phyloP scores from a whole-genome alignment of 2,797 vertebrate species.

The Falco novaeseelandiae region DNA sequence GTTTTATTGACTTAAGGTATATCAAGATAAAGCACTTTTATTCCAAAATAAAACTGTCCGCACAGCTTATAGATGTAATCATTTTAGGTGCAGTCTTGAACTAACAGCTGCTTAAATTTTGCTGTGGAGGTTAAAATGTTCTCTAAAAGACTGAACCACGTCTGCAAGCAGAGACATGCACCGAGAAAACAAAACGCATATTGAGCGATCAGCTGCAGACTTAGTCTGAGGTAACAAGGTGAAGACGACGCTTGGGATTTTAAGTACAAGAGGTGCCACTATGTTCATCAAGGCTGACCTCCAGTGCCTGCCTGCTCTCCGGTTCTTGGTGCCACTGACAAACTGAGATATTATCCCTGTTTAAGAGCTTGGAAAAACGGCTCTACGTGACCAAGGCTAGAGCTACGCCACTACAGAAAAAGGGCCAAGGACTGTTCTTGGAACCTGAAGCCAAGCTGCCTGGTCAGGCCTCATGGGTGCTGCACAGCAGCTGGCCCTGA shows the following conservation, averaged over 20 bases:
- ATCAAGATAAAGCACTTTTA: conserved; percentile 60
- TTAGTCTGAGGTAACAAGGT: background rate
- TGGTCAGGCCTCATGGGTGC: background rate
- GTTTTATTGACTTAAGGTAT: conserved; percentile 54
- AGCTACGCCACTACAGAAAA: background rate
- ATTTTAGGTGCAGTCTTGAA: conserved; percentile 20
- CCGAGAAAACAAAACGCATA: background rate
- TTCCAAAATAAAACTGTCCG: conserved; percentile 63
- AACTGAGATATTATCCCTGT: background rate
- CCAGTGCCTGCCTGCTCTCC: background rate
- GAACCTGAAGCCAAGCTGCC: background rate
- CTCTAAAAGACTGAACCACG: background rate
- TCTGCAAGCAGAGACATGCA: conserved; percentile 4
- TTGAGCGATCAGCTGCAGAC: background rate
- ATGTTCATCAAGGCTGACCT: background rate
- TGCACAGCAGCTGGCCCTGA: background rate
- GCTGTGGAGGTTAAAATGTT: conserved; percentile 37
- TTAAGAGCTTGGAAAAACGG: background rate
- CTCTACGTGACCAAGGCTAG: background rate
- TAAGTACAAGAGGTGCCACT: background rate
- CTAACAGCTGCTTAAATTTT: conserved; percentile 47
- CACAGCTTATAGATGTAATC: conserved; percentile 50
- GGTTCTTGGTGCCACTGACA: background rate
- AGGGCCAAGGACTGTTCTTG: background rate
- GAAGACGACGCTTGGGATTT: background rate